These are phyloP conservation scores for Cyanoderma ruficeps DNA, from an alignment of 2,113 vertebrate species.

Conservation along the genomic window DNA sequence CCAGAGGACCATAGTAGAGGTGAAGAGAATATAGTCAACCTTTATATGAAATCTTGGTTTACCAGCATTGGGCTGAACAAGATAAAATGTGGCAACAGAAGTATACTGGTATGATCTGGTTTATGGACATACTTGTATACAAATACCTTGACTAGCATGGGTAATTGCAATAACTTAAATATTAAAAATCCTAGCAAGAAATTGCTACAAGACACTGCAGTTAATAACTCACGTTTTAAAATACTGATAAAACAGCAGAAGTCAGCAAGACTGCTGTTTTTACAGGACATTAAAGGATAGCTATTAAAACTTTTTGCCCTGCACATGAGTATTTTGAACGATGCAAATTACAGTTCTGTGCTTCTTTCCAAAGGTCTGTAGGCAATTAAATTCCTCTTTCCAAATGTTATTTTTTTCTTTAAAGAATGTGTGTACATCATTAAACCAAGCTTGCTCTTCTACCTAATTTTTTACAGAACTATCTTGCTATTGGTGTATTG, in stretches of 20 bases:
- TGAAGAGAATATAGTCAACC: background rate
- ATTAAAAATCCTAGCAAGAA: background rate
- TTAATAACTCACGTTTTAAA: background rate
- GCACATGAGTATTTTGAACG: background rate
- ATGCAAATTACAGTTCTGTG: background rate
- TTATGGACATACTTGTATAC: background rate
- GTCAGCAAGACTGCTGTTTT: background rate
- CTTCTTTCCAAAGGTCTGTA: background rate
- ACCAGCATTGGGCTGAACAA: background rate
- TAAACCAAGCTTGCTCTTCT: slow-evolving; percentile 26
- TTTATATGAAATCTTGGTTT: background rate
- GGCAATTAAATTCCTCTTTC: background rate
- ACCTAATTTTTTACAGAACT: background rate
- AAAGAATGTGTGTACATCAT: background rate
- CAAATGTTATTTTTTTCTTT: background rate
- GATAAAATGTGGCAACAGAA: background rate
- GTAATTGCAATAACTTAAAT: background rate
- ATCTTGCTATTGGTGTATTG: background rate
- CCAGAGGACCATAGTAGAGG: background rate
- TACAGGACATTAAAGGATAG: background rate
- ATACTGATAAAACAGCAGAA: background rate
- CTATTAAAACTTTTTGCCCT: background rate
- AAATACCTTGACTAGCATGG: background rate
- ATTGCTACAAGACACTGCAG: background rate
- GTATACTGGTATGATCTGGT: background rate